phyloP scores from a whole-genome alignment of 2,113 vertebrate species.

The Cnemophilus loriae region DNA sequence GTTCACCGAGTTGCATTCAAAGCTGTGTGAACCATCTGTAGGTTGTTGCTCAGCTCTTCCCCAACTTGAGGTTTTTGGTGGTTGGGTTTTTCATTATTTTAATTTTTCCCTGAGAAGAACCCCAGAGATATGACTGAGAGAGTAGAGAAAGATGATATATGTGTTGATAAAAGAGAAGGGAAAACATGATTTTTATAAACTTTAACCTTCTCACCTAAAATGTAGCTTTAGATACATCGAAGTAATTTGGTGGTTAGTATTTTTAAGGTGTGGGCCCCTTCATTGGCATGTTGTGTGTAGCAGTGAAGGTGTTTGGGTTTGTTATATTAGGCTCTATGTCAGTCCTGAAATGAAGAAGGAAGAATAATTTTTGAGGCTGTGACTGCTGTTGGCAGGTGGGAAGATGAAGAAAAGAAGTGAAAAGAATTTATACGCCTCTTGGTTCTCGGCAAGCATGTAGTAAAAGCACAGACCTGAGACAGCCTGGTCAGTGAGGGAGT shows the following conservation, averaged over 20 bases:
- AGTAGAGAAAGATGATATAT: background rate
- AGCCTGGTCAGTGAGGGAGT: background rate
- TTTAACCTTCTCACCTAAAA: background rate
- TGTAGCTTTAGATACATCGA: background rate
- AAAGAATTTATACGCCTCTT: background rate
- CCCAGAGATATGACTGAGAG: background rate
- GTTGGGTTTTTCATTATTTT: background rate
- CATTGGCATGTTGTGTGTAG: background rate
- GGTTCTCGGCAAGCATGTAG: fast-evolving
- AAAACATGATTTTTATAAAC: background rate
- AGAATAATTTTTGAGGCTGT: background rate
- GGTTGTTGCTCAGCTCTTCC: background rate
- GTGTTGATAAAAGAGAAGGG: background rate
- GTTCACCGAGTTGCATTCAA: background rate
- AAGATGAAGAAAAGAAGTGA: background rate
- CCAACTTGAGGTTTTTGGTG: background rate
- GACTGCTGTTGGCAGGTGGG: background rate
- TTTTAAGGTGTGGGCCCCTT: background rate
- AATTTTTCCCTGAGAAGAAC: background rate
- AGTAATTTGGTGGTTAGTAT: background rate
- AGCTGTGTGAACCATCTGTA: background rate
- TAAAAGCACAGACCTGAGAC: background rate
- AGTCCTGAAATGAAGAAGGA: background rate
- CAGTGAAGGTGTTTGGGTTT: background rate
- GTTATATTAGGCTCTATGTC: background rate